These are phyloP conservation scores for Hystrix cristata DNA, from an alignment of 2,113 vertebrate species.

Conservation along the genomic window DNA sequence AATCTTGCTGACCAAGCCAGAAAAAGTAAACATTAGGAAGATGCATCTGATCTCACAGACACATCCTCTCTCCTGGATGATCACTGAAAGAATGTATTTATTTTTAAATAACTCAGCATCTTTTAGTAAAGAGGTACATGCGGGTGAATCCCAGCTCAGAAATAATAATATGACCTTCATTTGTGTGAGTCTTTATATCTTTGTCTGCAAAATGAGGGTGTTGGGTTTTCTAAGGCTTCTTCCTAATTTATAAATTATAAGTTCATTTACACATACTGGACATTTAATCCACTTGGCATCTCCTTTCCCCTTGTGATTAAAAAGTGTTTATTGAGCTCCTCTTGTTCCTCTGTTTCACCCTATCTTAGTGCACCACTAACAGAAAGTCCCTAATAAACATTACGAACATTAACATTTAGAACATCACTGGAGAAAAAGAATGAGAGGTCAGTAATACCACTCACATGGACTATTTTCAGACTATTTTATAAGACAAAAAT, in stretches of 20 bases:
- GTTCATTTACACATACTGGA: not conserved
- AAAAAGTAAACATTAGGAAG: not conserved
- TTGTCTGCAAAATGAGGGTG: not conserved
- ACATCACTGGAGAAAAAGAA: not conserved
- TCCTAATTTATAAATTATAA: not conserved
- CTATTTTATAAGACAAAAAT: not conserved
- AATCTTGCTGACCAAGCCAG: not conserved
- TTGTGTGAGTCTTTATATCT: not conserved
- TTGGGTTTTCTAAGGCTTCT: not conserved
- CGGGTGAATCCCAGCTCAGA: not conserved
- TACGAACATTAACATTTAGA: not conserved
- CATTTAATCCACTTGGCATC: not conserved
- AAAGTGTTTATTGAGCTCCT: not conserved
- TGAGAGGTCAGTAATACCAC: not conserved
- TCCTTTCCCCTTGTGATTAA: not conserved
- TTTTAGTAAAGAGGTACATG: not conserved
- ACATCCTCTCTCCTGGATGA: not conserved
- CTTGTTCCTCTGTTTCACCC: not conserved
- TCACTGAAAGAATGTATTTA: not conserved
- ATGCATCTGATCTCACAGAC: not conserved
- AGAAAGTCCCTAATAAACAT: slow-evolving; percentile 15
- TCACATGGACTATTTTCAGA: not conserved
- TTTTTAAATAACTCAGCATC: not conserved
- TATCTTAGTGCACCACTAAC: not conserved
- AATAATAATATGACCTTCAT: not conserved